Evolutionary conservation across 2,888 invertebrate genomes (phyloP).

Genomic region (Lithophane socia): DNA sequence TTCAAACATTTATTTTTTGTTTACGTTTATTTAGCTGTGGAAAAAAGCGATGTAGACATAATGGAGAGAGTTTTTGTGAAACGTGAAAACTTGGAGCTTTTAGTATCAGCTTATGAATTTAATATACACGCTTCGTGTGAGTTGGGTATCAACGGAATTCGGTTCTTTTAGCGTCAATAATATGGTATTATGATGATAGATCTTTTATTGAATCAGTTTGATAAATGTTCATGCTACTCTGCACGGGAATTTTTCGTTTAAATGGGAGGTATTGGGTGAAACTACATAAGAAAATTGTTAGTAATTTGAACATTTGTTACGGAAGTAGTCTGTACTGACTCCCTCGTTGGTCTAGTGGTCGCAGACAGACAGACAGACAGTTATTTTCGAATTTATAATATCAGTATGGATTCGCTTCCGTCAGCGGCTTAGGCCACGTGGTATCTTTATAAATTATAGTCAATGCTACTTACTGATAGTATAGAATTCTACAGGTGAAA

Average conservation of each 20-base stretch:
- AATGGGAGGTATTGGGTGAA: background rate
- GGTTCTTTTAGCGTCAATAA: constrained; percentile 56
- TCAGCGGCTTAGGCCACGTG: too few relatives aligned
- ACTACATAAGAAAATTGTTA: background rate
- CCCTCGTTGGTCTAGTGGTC: too few relatives aligned
- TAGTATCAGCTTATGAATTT: constrained; percentile 63
- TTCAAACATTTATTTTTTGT: constrained; percentile 68
- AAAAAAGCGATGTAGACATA: constrained; percentile 63
- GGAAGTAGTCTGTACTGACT: background rate
- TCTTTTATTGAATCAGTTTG: constrained; percentile 48
- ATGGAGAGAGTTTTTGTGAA: constrained; percentile 58
- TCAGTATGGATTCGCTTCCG: too few relatives aligned
- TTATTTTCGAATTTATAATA: too few relatives aligned
- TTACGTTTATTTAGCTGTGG: constrained; percentile 69
- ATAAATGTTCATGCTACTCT: constrained; percentile 28
- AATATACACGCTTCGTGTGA: constrained; percentile 57
- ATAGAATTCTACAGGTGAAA: too few relatives aligned
- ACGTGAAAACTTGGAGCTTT: constrained; percentile 59
- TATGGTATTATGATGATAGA: constrained; percentile 49
- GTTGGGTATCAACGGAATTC: constrained; percentile 51
- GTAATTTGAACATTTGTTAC: background rate
- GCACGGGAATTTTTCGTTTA: background rate
- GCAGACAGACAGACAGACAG: too few relatives aligned
- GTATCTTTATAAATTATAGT: too few relatives aligned
- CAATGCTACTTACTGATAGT: too few relatives aligned